Percentiles rank a stretch among this genome's conserved stretches.
These are phyloP conservation scores for Phoenicopterus ruber DNA, from an alignment of 2,113 vertebrate species.

Conservation along the genomic window DNA sequence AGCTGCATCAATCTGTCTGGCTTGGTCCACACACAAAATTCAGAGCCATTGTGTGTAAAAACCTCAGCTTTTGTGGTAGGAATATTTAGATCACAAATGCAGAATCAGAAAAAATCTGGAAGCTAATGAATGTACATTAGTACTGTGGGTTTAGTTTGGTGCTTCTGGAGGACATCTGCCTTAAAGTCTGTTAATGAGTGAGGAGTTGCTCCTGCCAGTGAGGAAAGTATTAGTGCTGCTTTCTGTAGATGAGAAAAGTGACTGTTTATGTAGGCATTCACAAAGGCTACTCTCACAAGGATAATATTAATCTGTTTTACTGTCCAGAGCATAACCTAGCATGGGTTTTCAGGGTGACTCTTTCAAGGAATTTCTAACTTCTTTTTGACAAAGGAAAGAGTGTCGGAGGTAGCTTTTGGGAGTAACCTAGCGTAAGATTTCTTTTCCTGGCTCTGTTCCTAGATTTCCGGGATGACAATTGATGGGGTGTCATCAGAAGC, in stretches of 20 bases:
- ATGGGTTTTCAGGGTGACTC: neutral
- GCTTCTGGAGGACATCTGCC: neutral
- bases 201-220: neutral
- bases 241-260: neutral
- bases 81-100: neutral
- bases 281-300: neutral
- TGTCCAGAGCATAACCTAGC: neutral
- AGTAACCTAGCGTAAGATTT: neutral
- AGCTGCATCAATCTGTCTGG: neutral
- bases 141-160: neutral
- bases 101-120: neutral
- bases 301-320: neutral
- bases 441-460: neutral
- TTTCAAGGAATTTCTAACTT: neutral
- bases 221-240: neutral
- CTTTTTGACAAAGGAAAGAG: neutral
- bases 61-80: neutral
- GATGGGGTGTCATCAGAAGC: neutral
- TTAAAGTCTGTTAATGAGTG: neutral
- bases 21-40: neutral
- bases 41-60: neutral
- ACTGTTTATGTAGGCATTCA: neutral
- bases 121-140: neutral
- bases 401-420: neutral
- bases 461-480: constrained; percentile 14